phyloP scores from a whole-genome alignment of 2,888 invertebrate genomes.

The Rugalucina vietnamica region DNA sequence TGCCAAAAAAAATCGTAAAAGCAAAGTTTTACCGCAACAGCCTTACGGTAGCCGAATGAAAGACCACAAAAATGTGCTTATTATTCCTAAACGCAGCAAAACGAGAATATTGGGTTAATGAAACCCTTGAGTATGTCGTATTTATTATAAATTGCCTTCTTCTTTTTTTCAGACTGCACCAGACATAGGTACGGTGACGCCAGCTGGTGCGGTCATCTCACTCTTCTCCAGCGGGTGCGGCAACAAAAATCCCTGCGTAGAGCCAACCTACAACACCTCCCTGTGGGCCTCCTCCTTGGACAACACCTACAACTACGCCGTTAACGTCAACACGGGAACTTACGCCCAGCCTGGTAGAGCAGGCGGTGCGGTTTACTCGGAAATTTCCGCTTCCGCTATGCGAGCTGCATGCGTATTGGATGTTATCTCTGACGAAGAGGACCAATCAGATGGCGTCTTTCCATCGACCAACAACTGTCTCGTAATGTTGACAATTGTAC shows the following conservation, averaged over 20 bases:
- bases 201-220: background rate
- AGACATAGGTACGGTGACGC: background rate
- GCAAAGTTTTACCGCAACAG: background rate
- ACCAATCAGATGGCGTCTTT: background rate
- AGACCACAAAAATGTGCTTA: background rate
- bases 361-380: background rate
- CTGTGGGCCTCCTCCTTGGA: background rate
- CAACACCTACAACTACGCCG: slow-evolving; percentile 15
- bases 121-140: background rate
- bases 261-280: background rate
- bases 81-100: background rate
- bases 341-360: slow-evolving; percentile 11
- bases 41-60: background rate
- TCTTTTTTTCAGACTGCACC: background rate
- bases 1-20: too few species aligned
- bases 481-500: slow-evolving; percentile 55
- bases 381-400: background rate
- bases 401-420: background rate
- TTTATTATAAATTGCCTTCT: background rate
- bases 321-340: background rate
- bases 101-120: background rate
- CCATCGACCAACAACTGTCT: background rate
- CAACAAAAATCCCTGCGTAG: background rate
- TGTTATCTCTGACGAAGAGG: background rate
- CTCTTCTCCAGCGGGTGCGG: background rate